phyloP scores from a whole-genome alignment of 2,888 invertebrate genomes.

The Caenorhabditis japonica region DNA sequence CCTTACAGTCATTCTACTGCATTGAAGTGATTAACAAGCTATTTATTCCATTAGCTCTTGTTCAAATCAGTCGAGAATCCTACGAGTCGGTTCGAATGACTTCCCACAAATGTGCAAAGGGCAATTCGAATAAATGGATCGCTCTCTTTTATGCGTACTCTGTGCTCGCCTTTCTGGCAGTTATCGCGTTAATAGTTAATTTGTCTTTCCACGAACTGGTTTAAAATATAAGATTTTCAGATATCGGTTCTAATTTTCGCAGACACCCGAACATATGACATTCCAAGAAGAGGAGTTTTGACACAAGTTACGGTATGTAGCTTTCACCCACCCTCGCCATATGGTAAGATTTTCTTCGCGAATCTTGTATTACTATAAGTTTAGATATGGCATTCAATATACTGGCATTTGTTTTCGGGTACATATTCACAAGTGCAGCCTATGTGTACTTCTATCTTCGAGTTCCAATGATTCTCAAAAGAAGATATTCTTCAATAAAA shows the following conservation, averaged over 20 bases:
- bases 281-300: conserved; percentile 7
- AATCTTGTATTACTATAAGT: neutral
- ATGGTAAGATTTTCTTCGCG: conserved; percentile 19
- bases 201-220: conserved; percentile 1
- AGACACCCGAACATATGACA: conserved; percentile 22
- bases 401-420: conserved; percentile 59
- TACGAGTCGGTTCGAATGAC: conserved; percentile 47
- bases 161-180: conserved; percentile 16
- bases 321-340: conserved; percentile 46
- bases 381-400: conserved; percentile 57
- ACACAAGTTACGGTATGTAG: conserved; percentile 40
- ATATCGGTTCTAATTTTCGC: conserved; percentile 23
- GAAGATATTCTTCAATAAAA: conserved; percentile 48
- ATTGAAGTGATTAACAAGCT: conserved; percentile 64
- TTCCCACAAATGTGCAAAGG: conserved; percentile 24
- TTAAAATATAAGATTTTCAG: conserved; percentile 1
- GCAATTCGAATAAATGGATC: conserved; percentile 10
- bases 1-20: conserved; percentile 46
- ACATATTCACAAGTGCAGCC: conserved; percentile 57
- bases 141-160: conserved; percentile 13
- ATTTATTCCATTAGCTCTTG: conserved; percentile 61
- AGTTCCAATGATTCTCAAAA: conserved; percentile 58
- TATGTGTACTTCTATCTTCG: conserved; percentile 64
- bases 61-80: conserved; percentile 59
- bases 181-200: conserved; percentile 25